A percentile compares a stretch with the other conserved stretches of the same genome.
Conservation (phyloP, 1,140 invertebrate genomes). For the Sinella curviseta region DNA sequence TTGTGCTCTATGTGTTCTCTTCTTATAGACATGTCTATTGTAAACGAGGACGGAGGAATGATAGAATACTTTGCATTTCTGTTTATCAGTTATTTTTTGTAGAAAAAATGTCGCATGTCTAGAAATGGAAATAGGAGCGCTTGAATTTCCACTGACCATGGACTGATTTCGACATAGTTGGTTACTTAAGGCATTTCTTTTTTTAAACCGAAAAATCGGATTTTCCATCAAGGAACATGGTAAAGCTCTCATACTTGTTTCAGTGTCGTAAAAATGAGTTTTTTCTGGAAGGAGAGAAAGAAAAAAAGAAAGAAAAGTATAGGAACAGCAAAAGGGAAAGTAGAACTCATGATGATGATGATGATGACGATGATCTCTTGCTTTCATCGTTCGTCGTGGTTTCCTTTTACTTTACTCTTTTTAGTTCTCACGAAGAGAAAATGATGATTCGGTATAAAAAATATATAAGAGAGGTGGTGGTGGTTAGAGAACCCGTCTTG, state of each 20-base stretch:
- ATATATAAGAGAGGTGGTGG: background rate
- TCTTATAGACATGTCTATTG: too few species aligned
- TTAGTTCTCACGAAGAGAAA: background rate
- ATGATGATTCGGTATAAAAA: background rate
- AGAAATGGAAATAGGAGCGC: too few species aligned
- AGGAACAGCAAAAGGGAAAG: background rate
- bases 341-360: background rate
- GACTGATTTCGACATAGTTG: background rate
- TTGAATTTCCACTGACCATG: too few species aligned
- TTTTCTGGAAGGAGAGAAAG: background rate
- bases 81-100: too few species aligned
- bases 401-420: too few species aligned
- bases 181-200: background rate
- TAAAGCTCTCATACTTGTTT: slow-evolving; percentile 1
- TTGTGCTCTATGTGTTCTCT: too few species aligned
- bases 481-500: background rate
- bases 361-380: slow-evolving; percentile 22
- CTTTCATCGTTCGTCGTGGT: too few species aligned
- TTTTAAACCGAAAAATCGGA: background rate
- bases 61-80: too few species aligned
- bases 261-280: background rate
- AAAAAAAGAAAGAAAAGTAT: background rate
- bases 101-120: too few species aligned
- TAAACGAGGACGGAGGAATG: too few species aligned
- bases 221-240: slow-evolving; percentile 7